Conservation (phyloP, 2,797 vertebrate species). For the Setipinna tenuifilis region DNA sequence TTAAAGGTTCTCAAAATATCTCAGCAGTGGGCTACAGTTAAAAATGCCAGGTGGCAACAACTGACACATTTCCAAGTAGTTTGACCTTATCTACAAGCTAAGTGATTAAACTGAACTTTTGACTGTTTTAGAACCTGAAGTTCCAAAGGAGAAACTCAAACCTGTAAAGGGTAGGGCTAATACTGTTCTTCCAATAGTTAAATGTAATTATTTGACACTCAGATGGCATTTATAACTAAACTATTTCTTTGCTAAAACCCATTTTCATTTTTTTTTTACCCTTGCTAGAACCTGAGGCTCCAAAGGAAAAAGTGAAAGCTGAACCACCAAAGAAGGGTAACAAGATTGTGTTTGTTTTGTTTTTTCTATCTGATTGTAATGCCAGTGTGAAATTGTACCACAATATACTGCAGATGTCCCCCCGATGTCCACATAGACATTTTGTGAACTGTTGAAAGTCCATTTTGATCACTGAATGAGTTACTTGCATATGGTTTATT, state of each 20-base stretch:
- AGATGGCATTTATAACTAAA: background rate
- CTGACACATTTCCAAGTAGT: no score
- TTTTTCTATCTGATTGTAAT: background rate
- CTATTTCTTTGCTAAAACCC: background rate
- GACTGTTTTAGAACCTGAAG: constrained; percentile 38
- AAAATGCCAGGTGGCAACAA: no score
- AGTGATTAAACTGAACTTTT: background rate
- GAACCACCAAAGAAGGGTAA: constrained; percentile 3
- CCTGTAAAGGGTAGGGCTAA: constrained; percentile 53
- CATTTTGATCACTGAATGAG: background rate
- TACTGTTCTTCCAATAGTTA: background rate
- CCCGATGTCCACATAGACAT: background rate
- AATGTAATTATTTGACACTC: background rate
- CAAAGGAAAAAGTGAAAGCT: background rate
- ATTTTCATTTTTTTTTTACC: background rate
- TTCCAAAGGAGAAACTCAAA: constrained; percentile 57
- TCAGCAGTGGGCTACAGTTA: no score
- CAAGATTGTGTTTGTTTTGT: background rate
- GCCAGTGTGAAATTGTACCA: background rate
- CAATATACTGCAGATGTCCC: background rate
- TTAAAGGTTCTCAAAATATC: no score
- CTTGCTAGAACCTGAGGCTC: constrained; percentile 1
- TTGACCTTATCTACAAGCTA: no score
- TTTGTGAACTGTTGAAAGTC: background rate
- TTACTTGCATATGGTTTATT: constrained; percentile 5